A percentile compares a stretch with the other conserved stretches of the same genome.
These are phyloP conservation scores for Heliconius eleuchia DNA, from an alignment of 1,140 invertebrate genomes.

Conservation along the genomic window DNA sequence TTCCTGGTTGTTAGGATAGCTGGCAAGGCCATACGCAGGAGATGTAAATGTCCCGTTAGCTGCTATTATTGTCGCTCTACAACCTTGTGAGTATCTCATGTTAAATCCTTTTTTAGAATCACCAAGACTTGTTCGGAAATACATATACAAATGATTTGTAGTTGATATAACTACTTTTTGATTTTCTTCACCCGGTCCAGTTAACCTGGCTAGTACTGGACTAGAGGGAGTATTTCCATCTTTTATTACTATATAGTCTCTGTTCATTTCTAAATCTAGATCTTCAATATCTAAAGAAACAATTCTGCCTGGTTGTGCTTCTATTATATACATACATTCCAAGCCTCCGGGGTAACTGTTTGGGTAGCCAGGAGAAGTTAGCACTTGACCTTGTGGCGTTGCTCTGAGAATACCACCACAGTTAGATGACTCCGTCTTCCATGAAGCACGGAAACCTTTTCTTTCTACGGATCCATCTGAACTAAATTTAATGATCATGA, in stretches of 20 bases:
- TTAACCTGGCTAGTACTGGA: slow-evolving; percentile 90
- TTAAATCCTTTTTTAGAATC: slow-evolving; percentile 95
- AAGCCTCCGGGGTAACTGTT: slow-evolving; percentile 95
- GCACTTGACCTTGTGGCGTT: slow-evolving; percentile 89
- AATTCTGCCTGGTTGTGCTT: slow-evolving; percentile 93
- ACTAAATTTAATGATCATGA: slow-evolving; percentile 98
- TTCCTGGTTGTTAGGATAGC: slow-evolving; percentile 96
- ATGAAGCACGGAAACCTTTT: slow-evolving; percentile 95
- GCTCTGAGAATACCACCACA: slow-evolving; percentile 93
- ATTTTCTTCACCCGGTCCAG: slow-evolving; percentile 89
- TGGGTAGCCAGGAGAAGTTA: slow-evolving; percentile 95
- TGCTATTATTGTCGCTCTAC: slow-evolving; percentile 89
- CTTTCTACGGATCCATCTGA: slow-evolving; percentile 96
- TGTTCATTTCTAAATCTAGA: slow-evolving; percentile 91
- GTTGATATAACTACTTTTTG: slow-evolving; percentile 95
- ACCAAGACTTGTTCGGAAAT: slow-evolving; percentile 94
- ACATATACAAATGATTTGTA: slow-evolving; percentile 93
- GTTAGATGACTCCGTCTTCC: slow-evolving; percentile 95
- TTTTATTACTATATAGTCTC: slow-evolving; percentile 94
- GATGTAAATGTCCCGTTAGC: slow-evolving; percentile 92
- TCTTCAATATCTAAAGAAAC: slow-evolving; percentile 95
- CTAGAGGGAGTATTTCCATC: slow-evolving; percentile 94
- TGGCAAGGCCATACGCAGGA: slow-evolving; percentile 90
- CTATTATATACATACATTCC: slow-evolving; percentile 96
- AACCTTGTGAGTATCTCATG: slow-evolving; percentile 94